phyloP scores from a whole-genome alignment of 2,888 invertebrate species.

The Brachylomia viminalis region DNA sequence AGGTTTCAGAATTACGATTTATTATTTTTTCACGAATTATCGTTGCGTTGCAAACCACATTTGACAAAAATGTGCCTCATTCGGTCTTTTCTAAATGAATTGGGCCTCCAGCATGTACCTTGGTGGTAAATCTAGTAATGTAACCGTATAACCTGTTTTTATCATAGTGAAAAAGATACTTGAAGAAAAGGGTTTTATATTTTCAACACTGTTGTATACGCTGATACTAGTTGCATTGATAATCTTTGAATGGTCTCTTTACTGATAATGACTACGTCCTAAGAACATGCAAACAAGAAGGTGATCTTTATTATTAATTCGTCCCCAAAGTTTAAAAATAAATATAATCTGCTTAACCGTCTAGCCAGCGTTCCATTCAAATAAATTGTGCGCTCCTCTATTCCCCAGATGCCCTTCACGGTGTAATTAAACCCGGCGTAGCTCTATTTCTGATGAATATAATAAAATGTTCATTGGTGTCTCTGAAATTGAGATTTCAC shows the following conservation, averaged over 20 bases:
- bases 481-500: constrained; percentile 8
- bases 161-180: not conserved
- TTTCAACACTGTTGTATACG: not conserved
- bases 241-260: not conserved
- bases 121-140: not conserved
- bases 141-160: not conserved
- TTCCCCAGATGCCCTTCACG: constrained; percentile 49
- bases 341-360: constrained; percentile 25
- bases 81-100: not conserved
- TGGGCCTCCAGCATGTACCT: not conserved
- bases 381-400: constrained; percentile 36
- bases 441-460: constrained; percentile 45
- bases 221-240: no score
- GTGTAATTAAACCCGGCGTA: constrained; percentile 44
- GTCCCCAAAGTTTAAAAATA: constrained; percentile 22
- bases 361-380: constrained; percentile 29
- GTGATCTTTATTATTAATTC: not conserved
- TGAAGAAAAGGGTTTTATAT: not conserved
- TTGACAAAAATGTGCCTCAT: not conserved
- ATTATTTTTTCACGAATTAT: not conserved
- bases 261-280: not conserved
- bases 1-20: not conserved
- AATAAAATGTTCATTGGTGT: constrained; percentile 37
- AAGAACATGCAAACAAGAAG: not conserved
- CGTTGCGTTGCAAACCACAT: not conserved